These are phyloP conservation scores for Meganola albula DNA, from an alignment of 2,888 invertebrate species.

Conservation along the genomic window DNA sequence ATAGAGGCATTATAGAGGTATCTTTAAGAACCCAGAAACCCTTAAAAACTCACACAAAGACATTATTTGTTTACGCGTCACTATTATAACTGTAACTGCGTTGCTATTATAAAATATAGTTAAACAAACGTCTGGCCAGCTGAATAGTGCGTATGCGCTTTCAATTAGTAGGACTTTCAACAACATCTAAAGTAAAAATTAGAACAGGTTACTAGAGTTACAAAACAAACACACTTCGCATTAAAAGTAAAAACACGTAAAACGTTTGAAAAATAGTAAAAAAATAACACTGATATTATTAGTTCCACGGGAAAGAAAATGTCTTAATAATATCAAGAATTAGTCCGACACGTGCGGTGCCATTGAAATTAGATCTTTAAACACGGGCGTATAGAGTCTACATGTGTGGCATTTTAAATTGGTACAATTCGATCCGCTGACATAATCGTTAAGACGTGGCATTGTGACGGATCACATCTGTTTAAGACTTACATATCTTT, in stretches of 20 bases:
- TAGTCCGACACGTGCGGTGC: not conserved
- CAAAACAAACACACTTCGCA: conserved; percentile 17
- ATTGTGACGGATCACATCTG: conserved; percentile 51
- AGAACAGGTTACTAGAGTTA: no score
- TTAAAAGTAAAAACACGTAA: conserved; percentile 8
- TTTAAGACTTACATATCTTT: no score
- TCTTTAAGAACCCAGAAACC: no score
- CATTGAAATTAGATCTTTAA: conserved; percentile 27
- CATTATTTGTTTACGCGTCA: no score
- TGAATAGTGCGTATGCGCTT: no score
- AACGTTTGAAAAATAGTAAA: conserved; percentile 12
- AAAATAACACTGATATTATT: conserved; percentile 15
- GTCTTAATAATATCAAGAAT: conserved; percentile 30
- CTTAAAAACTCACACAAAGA: no score
- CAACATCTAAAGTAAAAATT: no score
- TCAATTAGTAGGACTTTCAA: no score
- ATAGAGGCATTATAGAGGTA: no score
- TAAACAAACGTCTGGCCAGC: no score
- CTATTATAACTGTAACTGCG: no score
- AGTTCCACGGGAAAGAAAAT: conserved; percentile 20
- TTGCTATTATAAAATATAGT: no score
- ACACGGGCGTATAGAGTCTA: conserved; percentile 16
- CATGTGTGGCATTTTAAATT: conserved; percentile 13
- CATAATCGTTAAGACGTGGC: conserved; percentile 26
- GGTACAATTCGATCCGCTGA: conserved; percentile 41